Base-by-base conservation (phyloP, 2,888 invertebrate genomes). In the Hyppa rectilinea region DNA sequence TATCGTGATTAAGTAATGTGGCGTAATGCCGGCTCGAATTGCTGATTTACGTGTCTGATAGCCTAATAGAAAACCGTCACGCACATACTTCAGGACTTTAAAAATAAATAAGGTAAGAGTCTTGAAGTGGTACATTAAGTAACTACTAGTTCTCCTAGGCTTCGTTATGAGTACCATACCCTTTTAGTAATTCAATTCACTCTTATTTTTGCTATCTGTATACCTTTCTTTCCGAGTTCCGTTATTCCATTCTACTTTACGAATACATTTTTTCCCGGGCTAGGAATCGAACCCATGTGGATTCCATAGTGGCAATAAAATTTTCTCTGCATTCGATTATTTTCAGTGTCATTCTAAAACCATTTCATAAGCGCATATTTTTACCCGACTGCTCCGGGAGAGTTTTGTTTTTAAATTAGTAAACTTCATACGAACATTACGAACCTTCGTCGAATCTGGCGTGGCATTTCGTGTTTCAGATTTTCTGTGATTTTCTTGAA, bases 381-480 rank as follows among this genome's bases (percentile, higher is more conserved):
- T 23, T 26, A 31, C 12, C 4, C 23, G 12, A 14, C 60, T 38
- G 17, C 17, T 38, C 1, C n/a, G 31, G 0, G n/a, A 38, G 40
- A 17, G 23, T 23, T 12, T 23, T 14, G 20, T 26, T 62, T 58
- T 58, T 58, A 26, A 23, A 14, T 23, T 20, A 31, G 2, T 23
- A 20, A 60, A 60, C n/a, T 29, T 31, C n/a, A 5, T 66, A 65
- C 17, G 20, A 43, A 59, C 6, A 7, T 23, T 38, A 76, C 59
- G 23, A 77, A 95, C 95, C 94, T 93, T 95, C 59, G 90, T 88
- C 36, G 95, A 94, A 82, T 95, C 95, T 71, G 95, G 95, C 49
- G 95, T 94, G 78, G 90, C 94, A 91, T 92, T 94, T 85, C 94
- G 92, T 58, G 92, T 90, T 68, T 94, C 94, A 6, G 90, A 84